Evolutionary conservation across 2,113 vertebrate genomes (phyloP).

Genomic region (Ctenodactylus gundi): DNA sequence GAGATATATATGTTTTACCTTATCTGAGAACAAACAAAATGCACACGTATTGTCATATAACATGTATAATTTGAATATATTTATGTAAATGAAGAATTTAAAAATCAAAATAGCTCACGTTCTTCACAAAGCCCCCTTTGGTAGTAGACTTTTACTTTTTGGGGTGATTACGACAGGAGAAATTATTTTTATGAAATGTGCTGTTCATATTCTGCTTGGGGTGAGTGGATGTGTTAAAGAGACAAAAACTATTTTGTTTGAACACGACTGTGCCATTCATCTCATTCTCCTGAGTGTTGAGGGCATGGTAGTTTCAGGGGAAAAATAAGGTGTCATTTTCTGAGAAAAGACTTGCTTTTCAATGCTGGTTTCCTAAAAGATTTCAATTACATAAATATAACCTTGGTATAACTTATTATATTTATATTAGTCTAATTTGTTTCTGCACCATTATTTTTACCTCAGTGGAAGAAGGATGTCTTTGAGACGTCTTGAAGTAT

Average conservation of each 20-base stretch:
- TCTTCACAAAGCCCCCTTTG: not conserved
- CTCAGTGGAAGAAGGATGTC: not conserved
- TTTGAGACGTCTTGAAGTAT: not conserved
- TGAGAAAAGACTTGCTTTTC: not conserved
- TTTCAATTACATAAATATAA: not conserved
- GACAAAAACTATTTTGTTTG: not conserved
- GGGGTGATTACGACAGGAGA: not conserved
- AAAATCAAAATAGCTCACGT: not conserved
- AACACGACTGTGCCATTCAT: not conserved
- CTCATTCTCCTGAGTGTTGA: not conserved
- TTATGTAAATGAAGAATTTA: not conserved
- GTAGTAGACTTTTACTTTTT: not conserved
- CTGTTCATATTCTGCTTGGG: not conserved
- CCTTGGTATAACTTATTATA: not conserved
- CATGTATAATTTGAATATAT: not conserved
- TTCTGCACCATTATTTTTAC: not conserved
- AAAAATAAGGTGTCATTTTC: not conserved
- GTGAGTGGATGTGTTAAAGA: not conserved
- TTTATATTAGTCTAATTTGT: no score
- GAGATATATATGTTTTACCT: not conserved
- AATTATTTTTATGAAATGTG: not conserved
- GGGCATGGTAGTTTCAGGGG: not conserved
- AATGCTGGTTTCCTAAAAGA: not conserved
- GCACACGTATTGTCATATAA: not conserved
- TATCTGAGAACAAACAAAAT: not conserved